Conservation (phyloP, 2,113 vertebrate genomes). For the Chroicocephalus ridibundus region DNA sequence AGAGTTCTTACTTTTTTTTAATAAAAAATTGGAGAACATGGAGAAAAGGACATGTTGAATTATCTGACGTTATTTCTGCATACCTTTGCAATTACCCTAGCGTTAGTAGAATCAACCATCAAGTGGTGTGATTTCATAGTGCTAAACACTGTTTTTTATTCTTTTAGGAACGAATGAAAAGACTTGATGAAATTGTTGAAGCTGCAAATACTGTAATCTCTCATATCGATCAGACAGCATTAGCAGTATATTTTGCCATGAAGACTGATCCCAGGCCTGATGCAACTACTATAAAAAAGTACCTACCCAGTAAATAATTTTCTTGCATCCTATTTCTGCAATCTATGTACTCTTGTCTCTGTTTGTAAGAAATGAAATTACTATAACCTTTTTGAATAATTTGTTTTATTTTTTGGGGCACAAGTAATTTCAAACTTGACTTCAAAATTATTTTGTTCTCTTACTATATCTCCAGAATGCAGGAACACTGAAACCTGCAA, state of each 20-base stretch:
- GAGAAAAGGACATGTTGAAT: background rate
- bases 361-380: background rate
- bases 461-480: background rate
- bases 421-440: background rate
- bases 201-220: slow-evolving; percentile 90
- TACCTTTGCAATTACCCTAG: background rate
- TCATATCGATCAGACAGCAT: slow-evolving; percentile 90
- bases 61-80: background rate
- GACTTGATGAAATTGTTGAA: slow-evolving; percentile 84
- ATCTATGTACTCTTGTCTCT: slow-evolving; percentile 17
- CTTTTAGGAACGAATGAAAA: slow-evolving; percentile 88
- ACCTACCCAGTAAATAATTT: slow-evolving; percentile 86
- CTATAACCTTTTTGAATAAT: background rate
- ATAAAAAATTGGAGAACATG: background rate
- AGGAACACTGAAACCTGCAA: background rate
- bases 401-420: background rate
- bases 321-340: slow-evolving; percentile 79
- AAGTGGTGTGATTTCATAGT: background rate
- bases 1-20: background rate
- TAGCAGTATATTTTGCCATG: slow-evolving; percentile 93
- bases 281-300: slow-evolving; percentile 95
- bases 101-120: background rate
- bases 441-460: background rate
- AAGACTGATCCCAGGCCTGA: slow-evolving; percentile 97
- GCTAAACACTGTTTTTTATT: background rate